These are phyloP conservation scores for Andricus curvator DNA, from an alignment of 2,888 invertebrate genomes.

Conservation along the genomic window DNA sequence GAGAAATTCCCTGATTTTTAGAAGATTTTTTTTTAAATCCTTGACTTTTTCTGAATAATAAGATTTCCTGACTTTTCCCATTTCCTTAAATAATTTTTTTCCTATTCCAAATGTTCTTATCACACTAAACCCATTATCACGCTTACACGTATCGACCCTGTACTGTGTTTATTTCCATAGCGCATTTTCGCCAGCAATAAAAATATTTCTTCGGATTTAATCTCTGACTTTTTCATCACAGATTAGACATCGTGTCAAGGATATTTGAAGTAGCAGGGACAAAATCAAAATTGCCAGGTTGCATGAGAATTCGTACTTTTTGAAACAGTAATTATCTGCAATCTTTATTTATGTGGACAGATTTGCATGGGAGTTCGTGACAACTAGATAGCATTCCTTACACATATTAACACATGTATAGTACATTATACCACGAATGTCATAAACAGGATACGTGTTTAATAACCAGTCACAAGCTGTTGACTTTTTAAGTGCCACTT, in stretches of 20 bases:
- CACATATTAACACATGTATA: conserved; percentile 14
- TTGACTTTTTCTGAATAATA: too few relatives aligned
- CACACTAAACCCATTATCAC: too few relatives aligned
- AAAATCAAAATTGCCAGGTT: conserved; percentile 3
- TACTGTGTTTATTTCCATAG: too few relatives aligned
- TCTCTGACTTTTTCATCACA: background rate
- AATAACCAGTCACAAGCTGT: background rate
- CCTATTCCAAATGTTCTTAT: too few relatives aligned
- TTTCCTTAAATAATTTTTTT: too few relatives aligned
- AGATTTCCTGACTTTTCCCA: too few relatives aligned
- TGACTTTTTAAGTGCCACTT: background rate
- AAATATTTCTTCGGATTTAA: background rate
- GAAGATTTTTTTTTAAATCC: too few relatives aligned
- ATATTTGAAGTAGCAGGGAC: background rate
- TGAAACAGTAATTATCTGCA: conserved; percentile 8
- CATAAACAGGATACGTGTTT: conserved; percentile 9
- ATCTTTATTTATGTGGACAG: conserved; percentile 17
- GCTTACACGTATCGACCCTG: too few relatives aligned
- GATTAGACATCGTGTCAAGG: background rate
- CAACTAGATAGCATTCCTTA: conserved; percentile 10
- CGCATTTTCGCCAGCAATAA: too few relatives aligned
- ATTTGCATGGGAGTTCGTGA: conserved; percentile 31
- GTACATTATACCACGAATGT: conserved; percentile 12
- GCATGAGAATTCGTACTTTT: conserved; percentile 33
- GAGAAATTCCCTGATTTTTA: too few relatives aligned